Percentiles rank a stretch among this genome's conserved stretches.
Evolutionary conservation across 2,113 vertebrate genomes (phyloP).

Genomic region (Pluvianellus socialis): DNA sequence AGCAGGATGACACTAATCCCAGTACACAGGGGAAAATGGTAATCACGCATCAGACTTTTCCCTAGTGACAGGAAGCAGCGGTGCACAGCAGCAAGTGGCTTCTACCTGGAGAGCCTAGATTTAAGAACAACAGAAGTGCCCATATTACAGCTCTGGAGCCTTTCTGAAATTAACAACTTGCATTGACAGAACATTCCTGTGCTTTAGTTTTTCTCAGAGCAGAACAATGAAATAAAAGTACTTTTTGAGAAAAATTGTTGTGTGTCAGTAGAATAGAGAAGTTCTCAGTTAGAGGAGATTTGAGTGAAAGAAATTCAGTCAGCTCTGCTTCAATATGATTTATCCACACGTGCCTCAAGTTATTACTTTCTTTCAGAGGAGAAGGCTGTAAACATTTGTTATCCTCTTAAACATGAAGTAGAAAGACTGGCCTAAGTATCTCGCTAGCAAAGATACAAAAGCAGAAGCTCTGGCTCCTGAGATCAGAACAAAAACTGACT

Average conservation of each 20-base stretch:
- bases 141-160: background rate
- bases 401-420: background rate
- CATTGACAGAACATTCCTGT: background rate
- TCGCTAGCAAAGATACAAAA: background rate
- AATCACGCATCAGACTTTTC: background rate
- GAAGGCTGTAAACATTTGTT: background rate
- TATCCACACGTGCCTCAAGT: background rate
- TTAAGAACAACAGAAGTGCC: background rate
- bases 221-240: background rate
- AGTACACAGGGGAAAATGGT: background rate
- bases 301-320: background rate
- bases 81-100: background rate
- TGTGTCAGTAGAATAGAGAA: background rate
- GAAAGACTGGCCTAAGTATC: background rate
- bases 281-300: background rate
- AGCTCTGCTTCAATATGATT: background rate
- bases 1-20: background rate
- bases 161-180: background rate
- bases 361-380: background rate
- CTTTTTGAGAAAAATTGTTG: background rate
- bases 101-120: background rate
- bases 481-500: background rate
- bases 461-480: background rate
- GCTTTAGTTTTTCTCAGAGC: background rate
- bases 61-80: background rate